These are phyloP conservation scores for Clarias laeviceps DNA, from an alignment of 2,797 vertebrate genomes.

Conservation along the genomic window DNA sequence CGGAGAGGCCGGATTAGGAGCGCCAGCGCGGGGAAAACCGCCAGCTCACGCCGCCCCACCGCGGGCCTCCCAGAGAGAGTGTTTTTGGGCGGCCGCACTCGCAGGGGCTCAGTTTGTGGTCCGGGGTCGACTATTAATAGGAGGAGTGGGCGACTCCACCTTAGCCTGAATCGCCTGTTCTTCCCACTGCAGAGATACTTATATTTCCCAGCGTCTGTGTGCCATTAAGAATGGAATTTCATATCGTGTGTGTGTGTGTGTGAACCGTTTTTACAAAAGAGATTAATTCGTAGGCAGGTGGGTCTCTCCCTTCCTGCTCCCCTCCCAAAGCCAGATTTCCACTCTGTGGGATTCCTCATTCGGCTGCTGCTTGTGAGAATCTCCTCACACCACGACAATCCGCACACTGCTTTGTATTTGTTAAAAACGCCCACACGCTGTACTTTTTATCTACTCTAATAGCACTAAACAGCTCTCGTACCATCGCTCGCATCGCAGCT, in stretches of 20 bases:
- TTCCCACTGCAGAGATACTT: slow-evolving; percentile 44
- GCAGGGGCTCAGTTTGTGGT: slow-evolving; percentile 42
- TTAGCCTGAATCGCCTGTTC: slow-evolving; percentile 32
- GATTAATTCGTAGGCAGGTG: slow-evolving; percentile 45
- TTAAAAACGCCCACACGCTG: not conserved
- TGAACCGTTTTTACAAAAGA: slow-evolving; percentile 25
- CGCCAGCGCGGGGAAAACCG: slow-evolving; percentile 35
- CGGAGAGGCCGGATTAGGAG: slow-evolving; percentile 36
- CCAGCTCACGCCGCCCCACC: slow-evolving; percentile 40
- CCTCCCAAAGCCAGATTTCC: slow-evolving; percentile 16
- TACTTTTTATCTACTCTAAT: not conserved
- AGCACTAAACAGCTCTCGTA: not conserved
- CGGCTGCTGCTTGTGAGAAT: not conserved
- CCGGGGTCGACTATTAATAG: slow-evolving; percentile 55
- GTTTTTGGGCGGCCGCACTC: slow-evolving; percentile 34
- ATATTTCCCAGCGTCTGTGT: slow-evolving; percentile 30
- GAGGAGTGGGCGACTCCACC: slow-evolving; percentile 41
- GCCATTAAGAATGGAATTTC: slow-evolving; percentile 28
- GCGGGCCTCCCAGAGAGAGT: slow-evolving; percentile 45
- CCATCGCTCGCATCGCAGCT: not conserved
- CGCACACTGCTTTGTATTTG: not conserved
- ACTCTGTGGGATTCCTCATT: not conserved
- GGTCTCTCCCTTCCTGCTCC: slow-evolving; percentile 24
- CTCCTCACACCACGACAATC: not conserved
- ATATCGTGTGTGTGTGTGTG: not conserved